phyloP scores from a whole-genome alignment of 2,888 invertebrate species.

The Drosophila hamatofila region DNA sequence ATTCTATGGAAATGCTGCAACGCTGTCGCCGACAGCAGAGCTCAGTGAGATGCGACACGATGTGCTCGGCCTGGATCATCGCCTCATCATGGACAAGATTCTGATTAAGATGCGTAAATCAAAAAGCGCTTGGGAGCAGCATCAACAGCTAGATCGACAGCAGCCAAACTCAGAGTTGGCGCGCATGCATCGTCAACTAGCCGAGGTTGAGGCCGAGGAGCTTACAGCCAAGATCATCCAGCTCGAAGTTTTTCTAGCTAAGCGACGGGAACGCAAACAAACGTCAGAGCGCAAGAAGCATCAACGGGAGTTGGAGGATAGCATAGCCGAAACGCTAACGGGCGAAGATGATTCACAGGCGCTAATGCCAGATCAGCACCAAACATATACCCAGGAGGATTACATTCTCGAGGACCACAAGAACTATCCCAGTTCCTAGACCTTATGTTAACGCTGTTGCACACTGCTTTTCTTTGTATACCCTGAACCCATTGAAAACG shows the following conservation, averaged over 20 bases:
- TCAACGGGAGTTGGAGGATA: conserved; percentile 32
- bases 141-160: conserved; percentile 44
- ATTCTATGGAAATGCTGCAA: conserved; percentile 58
- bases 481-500: no score
- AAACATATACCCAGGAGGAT: conserved; percentile 67
- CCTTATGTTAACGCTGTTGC: background rate
- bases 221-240: conserved; percentile 33
- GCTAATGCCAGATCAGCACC: conserved; percentile 33
- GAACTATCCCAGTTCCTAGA: background rate
- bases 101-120: conserved; percentile 86
- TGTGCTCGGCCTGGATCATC: conserved; percentile 90
- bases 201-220: conserved; percentile 35
- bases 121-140: conserved; percentile 86
- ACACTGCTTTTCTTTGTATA: background rate
- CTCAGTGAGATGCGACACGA: conserved; percentile 90
- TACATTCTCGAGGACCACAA: conserved; percentile 69
- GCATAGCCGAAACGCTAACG: background rate
- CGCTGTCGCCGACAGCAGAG: conserved; percentile 77
- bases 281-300: conserved; percentile 71
- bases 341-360: conserved; percentile 37
- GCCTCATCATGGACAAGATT: conserved; percentile 87
- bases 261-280: conserved; percentile 61
- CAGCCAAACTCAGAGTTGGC: conserved; percentile 1
- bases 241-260: conserved; percentile 69
- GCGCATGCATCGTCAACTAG: conserved; percentile 34